Conservation (phyloP, 2,113 vertebrate genomes). For the Miniopterus natalensis region DNA sequence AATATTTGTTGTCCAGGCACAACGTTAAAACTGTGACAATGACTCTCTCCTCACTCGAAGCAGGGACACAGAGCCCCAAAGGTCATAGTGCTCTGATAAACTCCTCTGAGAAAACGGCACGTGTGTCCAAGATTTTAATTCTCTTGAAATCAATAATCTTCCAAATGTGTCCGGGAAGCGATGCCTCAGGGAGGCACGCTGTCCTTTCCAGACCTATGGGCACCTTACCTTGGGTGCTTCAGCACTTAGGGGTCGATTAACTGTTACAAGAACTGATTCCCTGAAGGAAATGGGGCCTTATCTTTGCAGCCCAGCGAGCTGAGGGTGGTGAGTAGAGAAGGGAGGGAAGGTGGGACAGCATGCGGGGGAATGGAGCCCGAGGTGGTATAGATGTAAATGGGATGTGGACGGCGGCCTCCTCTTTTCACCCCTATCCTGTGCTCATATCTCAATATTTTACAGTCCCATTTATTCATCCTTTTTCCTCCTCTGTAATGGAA, state of each 20-base stretch:
- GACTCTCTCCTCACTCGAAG: not conserved
- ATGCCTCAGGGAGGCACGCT: slow-evolving; percentile 40
- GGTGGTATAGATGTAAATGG: not conserved
- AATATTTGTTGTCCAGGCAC: not conserved
- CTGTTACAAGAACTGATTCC: slow-evolving; percentile 72
- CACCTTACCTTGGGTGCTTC: slow-evolving; percentile 44
- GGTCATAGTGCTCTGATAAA: slow-evolving; percentile 60
- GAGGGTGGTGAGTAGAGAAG: not conserved
- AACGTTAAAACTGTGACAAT: not conserved
- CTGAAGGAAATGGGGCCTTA: slow-evolving; percentile 64
- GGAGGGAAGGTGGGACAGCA: not conserved
- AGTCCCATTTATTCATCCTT: not conserved
- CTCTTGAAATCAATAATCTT: slow-evolving; percentile 75
- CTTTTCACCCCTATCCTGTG: not conserved
- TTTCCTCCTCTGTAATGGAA: not conserved
- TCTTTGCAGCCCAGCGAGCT: slow-evolving; percentile 60
- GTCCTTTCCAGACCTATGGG: slow-evolving; percentile 46
- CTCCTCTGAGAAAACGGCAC: slow-evolving; percentile 53
- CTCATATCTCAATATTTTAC: slow-evolving; percentile 44
- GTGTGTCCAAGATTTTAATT: slow-evolving; percentile 49
- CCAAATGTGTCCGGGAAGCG: slow-evolving; percentile 61
- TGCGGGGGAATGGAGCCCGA: not conserved
- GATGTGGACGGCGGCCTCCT: not conserved
- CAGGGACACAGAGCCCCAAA: slow-evolving; percentile 17
- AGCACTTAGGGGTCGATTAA: slow-evolving; percentile 48